phyloP scores from a whole-genome alignment of 2,113 vertebrate species.

The Xiphias gladius region DNA sequence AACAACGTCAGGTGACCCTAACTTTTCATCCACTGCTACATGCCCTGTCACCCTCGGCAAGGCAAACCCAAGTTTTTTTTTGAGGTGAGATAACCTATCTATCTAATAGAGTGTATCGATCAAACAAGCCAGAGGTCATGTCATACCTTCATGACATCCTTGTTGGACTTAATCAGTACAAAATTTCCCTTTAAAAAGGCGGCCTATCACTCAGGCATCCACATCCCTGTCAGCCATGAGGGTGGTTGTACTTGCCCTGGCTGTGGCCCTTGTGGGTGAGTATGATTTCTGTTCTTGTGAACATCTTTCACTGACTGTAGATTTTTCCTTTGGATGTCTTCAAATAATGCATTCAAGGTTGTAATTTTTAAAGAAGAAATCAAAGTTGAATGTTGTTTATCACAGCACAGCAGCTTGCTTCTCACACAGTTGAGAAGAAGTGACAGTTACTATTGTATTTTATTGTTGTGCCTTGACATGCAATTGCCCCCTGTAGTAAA shows the following conservation, averaged over 20 bases:
- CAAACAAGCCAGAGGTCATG: not conserved
- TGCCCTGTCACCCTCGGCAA: not conserved
- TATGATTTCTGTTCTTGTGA: not conserved
- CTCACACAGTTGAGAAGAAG: no score
- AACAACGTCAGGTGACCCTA: conserved; percentile 67
- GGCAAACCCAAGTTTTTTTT: not conserved
- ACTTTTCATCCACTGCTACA: conserved; percentile 49
- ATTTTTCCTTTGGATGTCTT: not conserved
- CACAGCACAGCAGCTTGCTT: not conserved
- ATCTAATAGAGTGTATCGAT: conserved; percentile 17
- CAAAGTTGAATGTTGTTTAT: not conserved
- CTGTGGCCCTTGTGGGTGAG: conserved; percentile 89
- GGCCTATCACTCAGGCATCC: not conserved
- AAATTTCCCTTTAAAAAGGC: conserved; percentile 66
- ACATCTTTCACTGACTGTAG: not conserved
- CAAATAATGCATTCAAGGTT: not conserved
- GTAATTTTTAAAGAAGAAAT: not conserved
- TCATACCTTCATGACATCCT: conserved; percentile 31
- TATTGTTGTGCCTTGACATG: not conserved
- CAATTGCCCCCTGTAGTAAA: not conserved
- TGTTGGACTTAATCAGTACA: conserved; percentile 43
- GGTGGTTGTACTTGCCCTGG: conserved; percentile 84
- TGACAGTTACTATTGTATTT: not conserved
- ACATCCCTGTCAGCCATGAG: conserved; percentile 85
- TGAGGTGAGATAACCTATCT: conserved; percentile 1